Evolutionary conservation across 2,113 vertebrate genomes (phyloP), one percentile per base, ranked within the genome.

Genomic region (Misgurnus mizolepis): DNA sequence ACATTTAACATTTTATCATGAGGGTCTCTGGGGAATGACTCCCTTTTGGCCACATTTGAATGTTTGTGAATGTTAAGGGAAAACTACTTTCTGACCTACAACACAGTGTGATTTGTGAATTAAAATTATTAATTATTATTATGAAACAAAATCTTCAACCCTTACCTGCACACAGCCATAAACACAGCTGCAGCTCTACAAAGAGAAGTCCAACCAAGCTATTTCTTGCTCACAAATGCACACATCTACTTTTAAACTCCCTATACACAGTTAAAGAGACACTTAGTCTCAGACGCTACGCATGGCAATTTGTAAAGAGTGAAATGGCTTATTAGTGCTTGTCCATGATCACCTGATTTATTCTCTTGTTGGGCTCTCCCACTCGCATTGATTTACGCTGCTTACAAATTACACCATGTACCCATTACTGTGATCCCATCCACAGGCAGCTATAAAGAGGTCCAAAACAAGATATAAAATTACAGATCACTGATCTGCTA

Each of bases 321-420:
- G 78, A 88, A 88, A 88, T 73, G 79, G 71, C 78, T 87, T 84
- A 87, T 87, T 90, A 87, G 83, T 40, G 67, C 56, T 80, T 66
- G 41, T 15, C 76, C 27, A 75, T 87, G 85, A 87, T 88, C 73
- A 64, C 82, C 80, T 87, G 89, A 87, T 88, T 86, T 88, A 85
- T 89, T 76, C 64, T 76, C 76, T 55, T 15, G n/a, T n/a, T 7
- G 67, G 12, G 70, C 62, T 65, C 72, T 65, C 60, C 58, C 39
- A 22, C 79, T 66, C 12, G 5, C 67, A 15, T 80, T 88, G 86
- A 89, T 91, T 88, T 88, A 88, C 88, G 86, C 85, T 3, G 53
- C 78, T 82, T 76, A 87, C 88, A 86, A 87, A 90, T 88, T 89
- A 82, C 87, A 86, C 68, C 83, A 68, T 83, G 88, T 84, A 76